Conservation (phyloP, 2,797 vertebrate genomes). For the Alauda arvensis region DNA sequence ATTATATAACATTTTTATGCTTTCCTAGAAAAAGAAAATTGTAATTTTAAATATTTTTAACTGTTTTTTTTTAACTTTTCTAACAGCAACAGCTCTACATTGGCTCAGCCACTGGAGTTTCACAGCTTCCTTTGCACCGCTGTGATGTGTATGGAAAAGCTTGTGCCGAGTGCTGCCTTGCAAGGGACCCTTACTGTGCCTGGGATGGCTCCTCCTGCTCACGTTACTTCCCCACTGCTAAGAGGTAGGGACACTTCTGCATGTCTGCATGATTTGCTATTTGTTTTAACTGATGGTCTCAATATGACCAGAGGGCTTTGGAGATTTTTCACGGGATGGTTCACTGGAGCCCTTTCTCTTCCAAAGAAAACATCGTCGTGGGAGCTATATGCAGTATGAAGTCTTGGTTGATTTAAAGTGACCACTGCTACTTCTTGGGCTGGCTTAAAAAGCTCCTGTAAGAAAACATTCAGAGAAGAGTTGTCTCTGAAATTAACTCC, state of each 20-base stretch:
- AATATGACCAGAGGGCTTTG: slow-evolving; percentile 23
- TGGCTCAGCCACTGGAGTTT: slow-evolving; percentile 87
- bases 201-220: slow-evolving; percentile 97
- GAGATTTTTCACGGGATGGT: slow-evolving; percentile 15
- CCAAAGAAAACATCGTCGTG: slow-evolving; percentile 31
- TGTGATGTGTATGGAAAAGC: slow-evolving; percentile 96
- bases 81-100: slow-evolving; percentile 95
- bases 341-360: neutral
- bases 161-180: slow-evolving; percentile 96
- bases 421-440: slow-evolving; percentile 13
- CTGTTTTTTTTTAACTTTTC: neutral
- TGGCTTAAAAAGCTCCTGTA: neutral
- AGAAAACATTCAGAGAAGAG: neutral
- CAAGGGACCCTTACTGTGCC: slow-evolving; percentile 95
- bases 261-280: neutral
- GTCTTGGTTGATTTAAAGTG: slow-evolving; percentile 22
- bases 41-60: neutral
- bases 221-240: slow-evolving; percentile 95
- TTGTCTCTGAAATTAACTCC: neutral
- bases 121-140: slow-evolving; percentile 93
- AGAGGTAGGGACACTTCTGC: slow-evolving; percentile 79
- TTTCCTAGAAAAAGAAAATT: neutral
- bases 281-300: slow-evolving; percentile 26
- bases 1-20: neutral
- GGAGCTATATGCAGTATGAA: neutral